A percentile compares a stretch with the other conserved stretches of the same genome.
phyloP scores from a whole-genome alignment of 2,888 invertebrate genomes.

The Tenthredo amoena region DNA sequence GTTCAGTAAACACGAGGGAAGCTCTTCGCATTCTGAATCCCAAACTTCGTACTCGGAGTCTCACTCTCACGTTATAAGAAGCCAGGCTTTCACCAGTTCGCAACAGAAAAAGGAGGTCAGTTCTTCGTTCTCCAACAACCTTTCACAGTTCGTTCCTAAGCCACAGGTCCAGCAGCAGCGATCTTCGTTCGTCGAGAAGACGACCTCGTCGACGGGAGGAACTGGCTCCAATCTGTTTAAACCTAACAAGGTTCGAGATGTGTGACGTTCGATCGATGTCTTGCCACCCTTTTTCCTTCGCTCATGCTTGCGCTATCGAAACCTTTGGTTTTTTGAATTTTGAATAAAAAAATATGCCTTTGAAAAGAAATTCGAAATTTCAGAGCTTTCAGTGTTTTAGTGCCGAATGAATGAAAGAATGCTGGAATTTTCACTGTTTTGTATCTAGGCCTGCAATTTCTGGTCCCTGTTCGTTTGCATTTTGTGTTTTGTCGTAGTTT shows the following conservation, averaged over 20 bases:
- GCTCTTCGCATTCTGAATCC: slow-evolving; percentile 67
- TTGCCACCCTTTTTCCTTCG: background rate
- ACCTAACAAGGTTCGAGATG: slow-evolving; percentile 73
- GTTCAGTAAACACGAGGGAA: slow-evolving; percentile 70
- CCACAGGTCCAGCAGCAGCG: slow-evolving; percentile 66
- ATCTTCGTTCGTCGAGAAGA: slow-evolving; percentile 71
- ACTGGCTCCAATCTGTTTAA: slow-evolving; percentile 67
- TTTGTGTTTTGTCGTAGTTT: slow-evolving; percentile 17
- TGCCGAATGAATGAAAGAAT: background rate
- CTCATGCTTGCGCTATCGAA: background rate
- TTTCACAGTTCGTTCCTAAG: slow-evolving; percentile 58
- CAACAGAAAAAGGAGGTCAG: slow-evolving; percentile 66
- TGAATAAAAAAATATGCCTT: background rate
- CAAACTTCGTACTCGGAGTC: slow-evolving; percentile 71
- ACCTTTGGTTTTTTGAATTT: background rate
- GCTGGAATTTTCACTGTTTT: background rate
- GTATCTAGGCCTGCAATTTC: background rate
- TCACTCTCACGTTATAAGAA: slow-evolving; percentile 71
- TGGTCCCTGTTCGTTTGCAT: background rate
- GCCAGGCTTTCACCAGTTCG: slow-evolving; percentile 69
- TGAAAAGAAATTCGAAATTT: background rate
- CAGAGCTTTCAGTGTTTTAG: background rate
- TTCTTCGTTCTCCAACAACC: slow-evolving; percentile 57
- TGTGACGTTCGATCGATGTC: slow-evolving; percentile 47
- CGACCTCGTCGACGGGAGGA: slow-evolving; percentile 58